Evolutionary conservation across 2,113 vertebrate species (phyloP).

Genomic region (Junco hyemalis): DNA sequence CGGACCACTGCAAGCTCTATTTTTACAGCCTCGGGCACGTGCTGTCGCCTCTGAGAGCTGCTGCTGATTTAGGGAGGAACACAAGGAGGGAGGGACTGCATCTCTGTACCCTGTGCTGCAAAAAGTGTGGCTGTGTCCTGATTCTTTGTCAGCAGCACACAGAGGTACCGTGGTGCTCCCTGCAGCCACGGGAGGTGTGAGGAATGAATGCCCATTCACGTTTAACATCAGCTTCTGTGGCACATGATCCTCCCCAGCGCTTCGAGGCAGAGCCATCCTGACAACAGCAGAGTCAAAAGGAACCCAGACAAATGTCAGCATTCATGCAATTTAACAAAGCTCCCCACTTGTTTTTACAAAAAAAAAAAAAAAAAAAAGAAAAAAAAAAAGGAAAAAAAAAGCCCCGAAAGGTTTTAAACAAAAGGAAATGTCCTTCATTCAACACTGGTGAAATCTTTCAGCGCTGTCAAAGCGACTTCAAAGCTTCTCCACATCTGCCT

Average conservation of each 20-base stretch:
- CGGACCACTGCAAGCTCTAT: background rate
- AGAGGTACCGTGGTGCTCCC: background rate
- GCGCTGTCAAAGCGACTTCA: background rate
- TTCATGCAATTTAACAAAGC: constrained; percentile 29
- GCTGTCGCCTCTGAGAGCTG: constrained; percentile 4
- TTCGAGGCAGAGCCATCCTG: background rate
- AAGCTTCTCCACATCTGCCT: background rate
- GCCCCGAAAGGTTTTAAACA: background rate
- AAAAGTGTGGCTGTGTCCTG: background rate
- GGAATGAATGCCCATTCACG: constrained; percentile 46
- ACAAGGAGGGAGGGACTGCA: background rate
- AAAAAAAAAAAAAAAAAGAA: background rate
- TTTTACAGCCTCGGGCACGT: background rate
- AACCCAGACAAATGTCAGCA: constrained; percentile 26
- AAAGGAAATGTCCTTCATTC: constrained; percentile 45
- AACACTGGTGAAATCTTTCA: constrained; percentile 4
- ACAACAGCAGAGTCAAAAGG: constrained; percentile 38
- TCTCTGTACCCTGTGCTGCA: background rate
- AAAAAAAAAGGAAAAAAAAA: background rate
- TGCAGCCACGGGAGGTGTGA: constrained; percentile 34
- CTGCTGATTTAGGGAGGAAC: background rate
- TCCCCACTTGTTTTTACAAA: constrained; percentile 9
- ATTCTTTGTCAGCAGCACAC: background rate
- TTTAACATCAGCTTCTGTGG: constrained; percentile 37
- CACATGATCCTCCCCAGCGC: background rate